These are phyloP conservation scores for Carcina quercana DNA, from an alignment of 2,888 invertebrate species.

Conservation along the genomic window DNA sequence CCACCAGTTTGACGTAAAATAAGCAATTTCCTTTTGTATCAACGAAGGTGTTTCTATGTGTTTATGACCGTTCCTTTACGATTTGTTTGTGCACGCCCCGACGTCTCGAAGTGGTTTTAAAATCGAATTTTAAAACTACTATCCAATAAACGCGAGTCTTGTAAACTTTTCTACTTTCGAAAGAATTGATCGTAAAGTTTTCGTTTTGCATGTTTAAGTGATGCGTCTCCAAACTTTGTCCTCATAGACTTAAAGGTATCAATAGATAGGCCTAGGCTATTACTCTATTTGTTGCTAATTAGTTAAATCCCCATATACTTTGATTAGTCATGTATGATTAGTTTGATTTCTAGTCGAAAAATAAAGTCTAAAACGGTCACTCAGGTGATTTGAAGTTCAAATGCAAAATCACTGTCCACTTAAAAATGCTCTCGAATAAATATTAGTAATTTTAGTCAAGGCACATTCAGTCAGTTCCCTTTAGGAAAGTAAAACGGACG, in stretches of 20 bases:
- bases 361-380: too few relatives aligned
- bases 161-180: constrained; percentile 23
- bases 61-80: constrained; percentile 63
- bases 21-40: constrained; percentile 70
- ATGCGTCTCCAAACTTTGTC: too few relatives aligned
- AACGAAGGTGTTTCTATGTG: constrained; percentile 55
- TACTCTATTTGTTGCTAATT: too few relatives aligned
- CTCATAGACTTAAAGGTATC: too few relatives aligned
- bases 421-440: too few relatives aligned
- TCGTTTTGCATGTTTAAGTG: constrained; percentile 14
- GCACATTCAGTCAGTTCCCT: constrained; percentile 51
- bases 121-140: constrained; percentile 52
- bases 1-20: constrained; percentile 62
- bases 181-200: constrained; percentile 6
- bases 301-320: too few relatives aligned
- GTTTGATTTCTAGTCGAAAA: too few relatives aligned
- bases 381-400: too few relatives aligned
- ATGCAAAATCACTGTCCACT: too few relatives aligned
- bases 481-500: constrained; percentile 51
- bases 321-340: too few relatives aligned
- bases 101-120: constrained; percentile 38
- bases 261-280: too few relatives aligned
- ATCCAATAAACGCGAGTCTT: constrained; percentile 32
- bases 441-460: constrained; percentile 65
- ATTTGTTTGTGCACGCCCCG: constrained; percentile 53